Conservation (phyloP, 2,113 vertebrate species). For the Crocuta crocuta region DNA sequence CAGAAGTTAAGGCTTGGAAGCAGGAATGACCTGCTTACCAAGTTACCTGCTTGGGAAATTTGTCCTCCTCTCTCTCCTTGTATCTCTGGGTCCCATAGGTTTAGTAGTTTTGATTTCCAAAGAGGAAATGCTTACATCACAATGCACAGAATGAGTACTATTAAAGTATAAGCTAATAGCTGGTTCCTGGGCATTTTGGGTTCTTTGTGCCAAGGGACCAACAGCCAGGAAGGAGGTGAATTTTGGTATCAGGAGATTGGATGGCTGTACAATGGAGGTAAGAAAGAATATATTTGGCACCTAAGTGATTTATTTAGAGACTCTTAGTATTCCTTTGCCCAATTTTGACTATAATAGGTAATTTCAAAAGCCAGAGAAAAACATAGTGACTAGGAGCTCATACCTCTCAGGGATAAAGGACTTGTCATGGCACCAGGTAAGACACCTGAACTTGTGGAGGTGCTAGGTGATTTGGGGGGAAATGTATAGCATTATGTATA, state of each 20-base stretch:
- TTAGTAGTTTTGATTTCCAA: neutral
- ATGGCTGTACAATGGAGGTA: no score
- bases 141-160: neutral
- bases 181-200: neutral
- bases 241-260: neutral
- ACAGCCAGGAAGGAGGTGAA: neutral
- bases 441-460: neutral
- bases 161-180: neutral
- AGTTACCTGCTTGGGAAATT: neutral
- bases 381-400: neutral
- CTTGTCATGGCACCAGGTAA: neutral
- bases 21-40: neutral
- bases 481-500: neutral
- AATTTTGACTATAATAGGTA: neutral
- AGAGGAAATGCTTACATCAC: neutral
- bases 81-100: neutral
- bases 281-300: neutral
- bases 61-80: neutral
- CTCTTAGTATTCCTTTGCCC: neutral
- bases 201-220: neutral
- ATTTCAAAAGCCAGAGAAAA: neutral
- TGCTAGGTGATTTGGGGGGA: neutral
- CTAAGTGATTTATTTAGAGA: neutral
- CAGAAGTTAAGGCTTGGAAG: neutral
- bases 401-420: neutral